Evolutionary conservation across 2,797 vertebrate species (phyloP), one percentile per base, ranked within the genome.

Genomic region (Botia almorhae): DNA sequence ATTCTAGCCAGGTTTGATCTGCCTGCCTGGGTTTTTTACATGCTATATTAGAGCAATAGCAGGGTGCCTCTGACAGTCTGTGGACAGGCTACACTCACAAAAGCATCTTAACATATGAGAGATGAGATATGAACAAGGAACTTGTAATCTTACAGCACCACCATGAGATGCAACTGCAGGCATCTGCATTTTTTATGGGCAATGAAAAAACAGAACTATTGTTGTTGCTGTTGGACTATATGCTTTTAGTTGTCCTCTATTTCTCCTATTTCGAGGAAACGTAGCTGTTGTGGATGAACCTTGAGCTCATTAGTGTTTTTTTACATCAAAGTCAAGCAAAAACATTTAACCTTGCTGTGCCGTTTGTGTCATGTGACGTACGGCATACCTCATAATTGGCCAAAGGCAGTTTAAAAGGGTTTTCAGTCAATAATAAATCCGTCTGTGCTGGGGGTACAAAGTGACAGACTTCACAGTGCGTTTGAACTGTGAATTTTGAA

Each of bases 1-100:
- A 90, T 93, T 92, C 91, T 91, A 92, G 88, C 81, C 85, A 87
- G 88, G 88, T 88, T 89, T 92, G 86, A 91, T 90, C 86, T 76
- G 87, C 82, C 87, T 87, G 89, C 89, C 88, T 83, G 86, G 85
- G 64, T 51, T 85, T 86, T 90, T 69, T 85, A 86, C 87, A 87
- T 69, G 58, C 84, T 84, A 85, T 87, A 87, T 88, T 80, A 88
- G 87, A 86, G 86, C 89, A 83, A 90, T 87, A 87, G 90, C 88
- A 88, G 53, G 68, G 71, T 73, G 81, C 81, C 70, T 21, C 75
- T 33, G 63, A 76, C 82, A 74, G 72, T 85, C 82, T 79, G 69
- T 80, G 67, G 70, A 83, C 65, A 71, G 72, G n/a, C 78, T 74
- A 81, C 71, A 73, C 76, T 61, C 83, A 84, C 80, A 85, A 85